These are phyloP conservation scores for Ladona fulva DNA, from an alignment of 1,140 invertebrate species.

Conservation along the genomic window DNA sequence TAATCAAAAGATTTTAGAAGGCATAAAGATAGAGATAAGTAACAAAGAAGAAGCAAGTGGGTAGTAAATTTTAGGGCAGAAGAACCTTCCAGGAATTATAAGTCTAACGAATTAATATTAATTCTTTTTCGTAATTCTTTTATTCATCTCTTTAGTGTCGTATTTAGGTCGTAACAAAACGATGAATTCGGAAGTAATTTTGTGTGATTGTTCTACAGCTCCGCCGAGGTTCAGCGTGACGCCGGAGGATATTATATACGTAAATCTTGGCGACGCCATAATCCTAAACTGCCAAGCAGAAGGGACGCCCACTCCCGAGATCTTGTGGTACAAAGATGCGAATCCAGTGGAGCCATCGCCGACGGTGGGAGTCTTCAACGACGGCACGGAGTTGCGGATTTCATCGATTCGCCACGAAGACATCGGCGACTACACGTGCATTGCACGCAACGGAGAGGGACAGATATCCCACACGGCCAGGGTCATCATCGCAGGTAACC, in stretches of 20 bases:
- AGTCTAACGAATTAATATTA: too few species aligned
- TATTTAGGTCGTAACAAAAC: too few species aligned
- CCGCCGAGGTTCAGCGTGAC: conserved; percentile 87
- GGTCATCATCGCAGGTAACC: conserved; percentile 88
- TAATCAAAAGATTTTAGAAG: too few species aligned
- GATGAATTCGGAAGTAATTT: too few species aligned
- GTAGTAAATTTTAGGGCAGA: too few species aligned
- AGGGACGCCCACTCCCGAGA: conserved; percentile 83
- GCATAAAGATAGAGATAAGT: too few species aligned
- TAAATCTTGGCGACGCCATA: conserved; percentile 89
- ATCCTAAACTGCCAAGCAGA: conserved; percentile 91
- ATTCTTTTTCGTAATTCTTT: too few species aligned
- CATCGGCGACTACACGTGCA: conserved; percentile 91
- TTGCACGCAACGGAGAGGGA: conserved; percentile 87
- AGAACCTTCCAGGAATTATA: too few species aligned
- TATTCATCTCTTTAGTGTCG: too few species aligned
- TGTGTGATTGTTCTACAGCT: conserved; percentile 32
- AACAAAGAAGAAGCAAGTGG: too few species aligned
- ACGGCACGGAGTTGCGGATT: conserved; percentile 84
- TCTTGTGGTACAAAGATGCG: conserved; percentile 85
- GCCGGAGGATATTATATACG: conserved; percentile 89
- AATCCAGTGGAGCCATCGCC: conserved; percentile 77
- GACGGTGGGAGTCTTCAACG: conserved; percentile 77
- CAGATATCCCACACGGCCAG: conserved; percentile 87
- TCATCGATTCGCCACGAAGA: conserved; percentile 82